phyloP scores from a whole-genome alignment of 2,113 vertebrate genomes.

The Meles meles region DNA sequence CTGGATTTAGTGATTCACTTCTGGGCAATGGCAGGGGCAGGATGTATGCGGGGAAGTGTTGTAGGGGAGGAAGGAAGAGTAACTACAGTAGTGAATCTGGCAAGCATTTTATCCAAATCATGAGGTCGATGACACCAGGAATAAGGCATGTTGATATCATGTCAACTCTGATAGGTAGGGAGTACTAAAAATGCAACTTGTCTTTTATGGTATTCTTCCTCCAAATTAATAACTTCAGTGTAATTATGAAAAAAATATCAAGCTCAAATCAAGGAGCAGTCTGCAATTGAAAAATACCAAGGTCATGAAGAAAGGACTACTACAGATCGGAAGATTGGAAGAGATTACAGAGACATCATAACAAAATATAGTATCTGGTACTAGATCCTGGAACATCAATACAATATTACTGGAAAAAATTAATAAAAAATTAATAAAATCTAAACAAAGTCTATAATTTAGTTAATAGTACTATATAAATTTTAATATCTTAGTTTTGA shows the following conservation, averaged over 20 bases:
- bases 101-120: neutral
- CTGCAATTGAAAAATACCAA: neutral
- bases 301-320: neutral
- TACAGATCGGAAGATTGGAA: neutral
- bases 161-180: fast-evolving
- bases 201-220: neutral
- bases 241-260: neutral
- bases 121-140: neutral
- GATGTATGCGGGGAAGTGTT: too few species aligned
- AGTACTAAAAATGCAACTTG: neutral
- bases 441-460: neutral
- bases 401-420: neutral
- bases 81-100: neutral
- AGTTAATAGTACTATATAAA: neutral
- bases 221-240: neutral
- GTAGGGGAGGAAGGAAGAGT: too few species aligned
- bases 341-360: neutral
- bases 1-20: neutral
- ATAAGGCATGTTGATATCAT: too few species aligned
- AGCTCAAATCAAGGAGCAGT: neutral
- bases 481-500: neutral
- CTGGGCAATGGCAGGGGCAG: too few species aligned
- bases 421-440: neutral
- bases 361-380: neutral
- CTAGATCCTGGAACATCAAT: neutral